Evolutionary conservation across 2,113 vertebrate genomes (phyloP).

Genomic region (Tachysurus fulvidraco): DNA sequence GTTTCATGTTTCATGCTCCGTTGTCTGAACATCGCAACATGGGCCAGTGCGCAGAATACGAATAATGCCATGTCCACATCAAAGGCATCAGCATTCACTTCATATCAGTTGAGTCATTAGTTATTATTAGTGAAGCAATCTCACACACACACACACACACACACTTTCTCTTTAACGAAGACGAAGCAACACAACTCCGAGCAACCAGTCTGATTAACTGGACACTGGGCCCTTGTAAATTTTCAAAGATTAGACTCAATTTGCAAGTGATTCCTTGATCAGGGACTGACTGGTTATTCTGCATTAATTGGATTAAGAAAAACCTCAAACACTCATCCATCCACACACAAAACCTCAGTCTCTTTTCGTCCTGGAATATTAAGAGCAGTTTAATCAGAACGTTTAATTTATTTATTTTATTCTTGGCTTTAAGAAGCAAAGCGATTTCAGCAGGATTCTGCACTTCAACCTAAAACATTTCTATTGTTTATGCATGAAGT

Average conservation of each 20-base stretch:
- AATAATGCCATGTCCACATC: constrained; percentile 24
- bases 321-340: neutral
- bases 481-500: constrained; percentile 69
- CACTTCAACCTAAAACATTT: constrained; percentile 58
- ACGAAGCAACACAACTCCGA: neutral
- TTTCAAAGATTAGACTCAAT: neutral
- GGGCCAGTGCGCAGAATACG: neutral
- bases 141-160: neutral
- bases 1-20: neutral
- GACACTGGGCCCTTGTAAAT: neutral
- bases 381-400: constrained; percentile 44
- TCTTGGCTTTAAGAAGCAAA: constrained; percentile 48
- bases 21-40: neutral
- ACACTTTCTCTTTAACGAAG: neutral
- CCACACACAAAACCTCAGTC: neutral
- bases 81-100: constrained; percentile 11
- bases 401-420: constrained; percentile 12
- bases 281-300: neutral
- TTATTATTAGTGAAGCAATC: constrained; percentile 36
- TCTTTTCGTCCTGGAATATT: constrained; percentile 36
- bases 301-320: neutral
- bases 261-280: neutral
- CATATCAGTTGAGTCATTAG: constrained; percentile 15
- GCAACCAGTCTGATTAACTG: too few species aligned
- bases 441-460: constrained; percentile 57